Percentiles rank a stretch among this genome's conserved stretches.
Conservation (phyloP, 2,797 vertebrate species). For the Toxotes lorentzi region DNA sequence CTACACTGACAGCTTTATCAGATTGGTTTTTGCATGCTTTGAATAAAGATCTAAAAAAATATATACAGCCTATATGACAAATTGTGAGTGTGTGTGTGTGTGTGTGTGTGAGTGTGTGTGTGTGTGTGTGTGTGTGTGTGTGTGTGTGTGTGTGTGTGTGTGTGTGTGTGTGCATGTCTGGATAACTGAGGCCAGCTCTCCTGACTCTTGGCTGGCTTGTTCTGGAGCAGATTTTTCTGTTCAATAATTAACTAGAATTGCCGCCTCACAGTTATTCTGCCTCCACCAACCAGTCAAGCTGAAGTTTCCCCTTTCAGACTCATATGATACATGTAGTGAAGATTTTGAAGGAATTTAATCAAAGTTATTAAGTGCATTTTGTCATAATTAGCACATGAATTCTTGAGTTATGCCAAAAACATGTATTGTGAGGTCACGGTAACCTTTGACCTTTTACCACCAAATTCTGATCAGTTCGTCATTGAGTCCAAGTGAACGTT, state of each 20-base stretch:
- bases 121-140: too few species aligned
- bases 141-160: slow-evolving; percentile 15
- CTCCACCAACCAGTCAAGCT: background rate
- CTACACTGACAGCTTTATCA: background rate
- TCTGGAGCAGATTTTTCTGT: slow-evolving; percentile 64
- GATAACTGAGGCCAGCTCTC: slow-evolving; percentile 26
- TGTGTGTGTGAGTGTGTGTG: slow-evolving; percentile 2
- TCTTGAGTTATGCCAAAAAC: too few species aligned
- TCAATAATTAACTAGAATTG: slow-evolving; percentile 74
- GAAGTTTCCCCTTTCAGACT: background rate
- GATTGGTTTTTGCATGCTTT: background rate
- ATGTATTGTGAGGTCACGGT: too few species aligned
- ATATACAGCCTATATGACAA: background rate
- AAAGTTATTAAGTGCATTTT: too few species aligned
- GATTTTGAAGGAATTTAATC: too few species aligned
- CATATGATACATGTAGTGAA: too few species aligned
- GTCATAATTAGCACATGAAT: too few species aligned
- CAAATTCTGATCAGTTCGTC: too few species aligned
- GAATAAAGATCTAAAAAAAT: background rate
- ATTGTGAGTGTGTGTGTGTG: slow-evolving; percentile 9
- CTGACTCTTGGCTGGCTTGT: slow-evolving; percentile 56
- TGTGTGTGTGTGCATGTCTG: slow-evolving; percentile 12
- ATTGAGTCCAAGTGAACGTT: too few species aligned
- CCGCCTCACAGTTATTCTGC: background rate
- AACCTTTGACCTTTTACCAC: too few species aligned